Conservation (phyloP, 2,888 invertebrate genomes). For the Nesidiocoris tenuis region DNA sequence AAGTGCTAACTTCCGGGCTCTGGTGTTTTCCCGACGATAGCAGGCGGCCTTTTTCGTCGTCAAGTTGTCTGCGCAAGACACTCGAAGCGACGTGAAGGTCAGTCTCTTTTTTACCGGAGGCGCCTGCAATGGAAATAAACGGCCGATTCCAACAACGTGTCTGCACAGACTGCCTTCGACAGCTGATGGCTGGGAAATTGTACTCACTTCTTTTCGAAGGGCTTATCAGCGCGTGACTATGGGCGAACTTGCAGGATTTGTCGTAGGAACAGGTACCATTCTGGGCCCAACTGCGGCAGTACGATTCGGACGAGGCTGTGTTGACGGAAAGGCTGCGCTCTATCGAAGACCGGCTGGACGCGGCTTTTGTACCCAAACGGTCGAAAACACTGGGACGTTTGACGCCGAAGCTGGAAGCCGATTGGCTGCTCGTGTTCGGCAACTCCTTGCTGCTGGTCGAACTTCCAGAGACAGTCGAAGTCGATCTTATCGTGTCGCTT, state of each 20-base stretch:
- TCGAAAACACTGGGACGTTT: conserved; percentile 73
- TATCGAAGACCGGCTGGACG: conserved; percentile 28
- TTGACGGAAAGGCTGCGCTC: conserved; percentile 39
- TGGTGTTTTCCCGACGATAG: conserved; percentile 9
- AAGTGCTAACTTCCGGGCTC: conserved; percentile 58
- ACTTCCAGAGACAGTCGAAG: not conserved
- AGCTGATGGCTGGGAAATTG: no score
- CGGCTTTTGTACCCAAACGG: conserved; percentile 73
- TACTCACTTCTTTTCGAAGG: conserved; percentile 68
- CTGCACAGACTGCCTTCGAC: no score
- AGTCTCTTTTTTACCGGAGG: not conserved
- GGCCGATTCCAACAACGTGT: no score
- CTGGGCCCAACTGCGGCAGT: conserved; percentile 75
- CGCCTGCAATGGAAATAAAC: not conserved
- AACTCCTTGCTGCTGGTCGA: not conserved
- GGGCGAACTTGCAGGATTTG: conserved; percentile 72
- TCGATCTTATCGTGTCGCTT: conserved; percentile 1
- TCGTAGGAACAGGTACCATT: conserved; percentile 76
- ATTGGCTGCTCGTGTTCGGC: not conserved
- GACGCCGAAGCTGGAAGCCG: conserved; percentile 44
- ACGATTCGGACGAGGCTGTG: conserved; percentile 54
- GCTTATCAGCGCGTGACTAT: conserved; percentile 71
- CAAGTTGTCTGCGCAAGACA: conserved; percentile 25
- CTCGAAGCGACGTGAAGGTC: not conserved
- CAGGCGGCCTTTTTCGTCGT: conserved; percentile 25